Base-by-base conservation (phyloP, 1,140 invertebrate genomes). In the Drosophila nasuta region DNA sequence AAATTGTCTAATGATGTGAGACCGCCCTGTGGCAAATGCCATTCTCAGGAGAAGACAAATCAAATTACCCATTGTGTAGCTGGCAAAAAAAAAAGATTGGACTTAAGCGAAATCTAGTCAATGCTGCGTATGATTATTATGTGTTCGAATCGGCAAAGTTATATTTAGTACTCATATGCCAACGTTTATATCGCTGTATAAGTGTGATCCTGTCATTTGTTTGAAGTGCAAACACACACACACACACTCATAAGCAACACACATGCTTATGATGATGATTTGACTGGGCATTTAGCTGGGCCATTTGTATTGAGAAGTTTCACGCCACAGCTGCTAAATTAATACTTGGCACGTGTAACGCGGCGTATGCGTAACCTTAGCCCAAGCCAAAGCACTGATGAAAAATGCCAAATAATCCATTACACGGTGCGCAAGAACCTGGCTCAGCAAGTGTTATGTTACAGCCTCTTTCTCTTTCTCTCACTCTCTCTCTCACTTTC, bases 351-450 rank as follows among this genome's bases (percentile, higher is more conserved):
- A 79, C 82, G 83, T 79, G 83, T 54, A 70, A 59, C 35, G 30
- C 52, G 66, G 28, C 67, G 70, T 68, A 81, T 72, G 75, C 72
- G 77, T 75, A 85, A 76, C 66, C 65, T 48, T 68, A 62, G 51
- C 57, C 64, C 52, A 62, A 56, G 30, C 48, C 52, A 48, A 67
- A 5, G 60, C 41, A 60, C 67, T 77, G 57, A 67, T 87, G 80
- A 88, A 75, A 82, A 88, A 87, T 87, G 63, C 59, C 58, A 49
- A 68, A 82, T 87, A 87, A 87, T 87, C 82, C 72, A 87, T 87
- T 77, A 79, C 33, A 17, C 52, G 17, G 15, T 35, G 38, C 6
- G 11, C 11, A 25, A 15, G 5, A 15, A 54, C 13, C 28, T 35
- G 13, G 7, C 52, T 8, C 13, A 20, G 2, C 30, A 2, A 4